These are phyloP conservation scores for Reticulitermes lucifugus DNA, from an alignment of 2,888 invertebrate genomes.

Conservation along the genomic window DNA sequence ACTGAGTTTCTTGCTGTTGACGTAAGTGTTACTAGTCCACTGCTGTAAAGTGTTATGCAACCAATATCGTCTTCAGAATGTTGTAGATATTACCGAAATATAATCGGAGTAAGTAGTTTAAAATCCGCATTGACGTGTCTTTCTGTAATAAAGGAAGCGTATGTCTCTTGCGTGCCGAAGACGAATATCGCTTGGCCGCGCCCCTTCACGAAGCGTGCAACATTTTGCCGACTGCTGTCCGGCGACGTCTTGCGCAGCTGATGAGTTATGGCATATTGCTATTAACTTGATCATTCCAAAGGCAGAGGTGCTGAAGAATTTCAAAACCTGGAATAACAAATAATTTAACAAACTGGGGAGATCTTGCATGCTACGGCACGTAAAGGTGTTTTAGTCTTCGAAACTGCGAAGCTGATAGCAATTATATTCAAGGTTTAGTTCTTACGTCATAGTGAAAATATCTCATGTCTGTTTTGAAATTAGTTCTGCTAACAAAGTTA, in stretches of 20 bases:
- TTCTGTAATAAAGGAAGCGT: slow-evolving; percentile 21
- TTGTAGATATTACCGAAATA: not conserved
- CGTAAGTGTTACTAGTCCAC: too few species aligned
- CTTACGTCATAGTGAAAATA: too few species aligned
- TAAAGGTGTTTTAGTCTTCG: too few species aligned
- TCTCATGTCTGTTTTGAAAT: too few species aligned
- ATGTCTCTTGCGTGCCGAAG: slow-evolving; percentile 22
- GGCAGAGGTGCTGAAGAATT: not conserved
- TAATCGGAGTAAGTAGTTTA: not conserved
- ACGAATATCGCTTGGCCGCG: slow-evolving; percentile 6
- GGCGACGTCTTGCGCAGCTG: not conserved
- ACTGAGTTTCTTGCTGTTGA: too few species aligned
- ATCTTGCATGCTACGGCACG: too few species aligned
- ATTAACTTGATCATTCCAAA: not conserved
- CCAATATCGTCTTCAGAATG: too few species aligned
- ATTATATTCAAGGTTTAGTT: too few species aligned
- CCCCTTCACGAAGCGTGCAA: not conserved
- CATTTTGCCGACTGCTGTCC: not conserved
- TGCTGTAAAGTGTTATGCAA: not conserved
- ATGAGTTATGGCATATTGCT: not conserved
- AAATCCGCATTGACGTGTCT: slow-evolving; percentile 39
- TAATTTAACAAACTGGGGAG: too few species aligned
- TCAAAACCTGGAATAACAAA: not conserved
- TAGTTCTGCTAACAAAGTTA: too few species aligned
- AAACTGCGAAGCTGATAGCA: too few species aligned